Percentiles rank a stretch among this genome's conserved stretches.
Conservation (phyloP, 2,113 vertebrate species). For the Alouatta palliata region DNA sequence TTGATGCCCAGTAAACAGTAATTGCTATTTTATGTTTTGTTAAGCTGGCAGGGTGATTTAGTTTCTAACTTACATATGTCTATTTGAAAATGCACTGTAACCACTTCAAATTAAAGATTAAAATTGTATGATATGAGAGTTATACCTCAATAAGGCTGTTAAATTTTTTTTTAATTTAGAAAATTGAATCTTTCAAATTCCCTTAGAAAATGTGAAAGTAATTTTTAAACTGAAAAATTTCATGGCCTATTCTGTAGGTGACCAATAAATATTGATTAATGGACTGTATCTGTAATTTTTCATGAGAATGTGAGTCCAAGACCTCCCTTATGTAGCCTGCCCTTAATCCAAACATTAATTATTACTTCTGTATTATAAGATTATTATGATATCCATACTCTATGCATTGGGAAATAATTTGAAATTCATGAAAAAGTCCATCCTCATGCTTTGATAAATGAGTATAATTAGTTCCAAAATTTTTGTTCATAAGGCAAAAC, state of each 20-base stretch:
- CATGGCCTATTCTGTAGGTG: not conserved
- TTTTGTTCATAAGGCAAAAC: constrained; percentile 52
- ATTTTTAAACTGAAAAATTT: constrained; percentile 36
- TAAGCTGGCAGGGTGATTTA: not conserved
- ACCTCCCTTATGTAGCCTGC: not conserved
- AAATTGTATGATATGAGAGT: not conserved
- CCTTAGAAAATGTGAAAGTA: not conserved
- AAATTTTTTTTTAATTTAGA: not conserved
- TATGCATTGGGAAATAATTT: constrained; percentile 15
- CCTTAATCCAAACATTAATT: constrained; percentile 37
- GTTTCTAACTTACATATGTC: not conserved
- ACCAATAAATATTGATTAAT: constrained; percentile 11
- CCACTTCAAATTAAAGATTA: not conserved
- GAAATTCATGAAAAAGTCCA: constrained; percentile 41
- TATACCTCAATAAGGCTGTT: not conserved
- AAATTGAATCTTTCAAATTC: not conserved
- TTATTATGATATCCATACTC: not conserved
- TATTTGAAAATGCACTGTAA: not conserved
- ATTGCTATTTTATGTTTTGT: not conserved
- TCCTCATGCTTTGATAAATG: constrained; percentile 61
- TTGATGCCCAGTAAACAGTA: not conserved
- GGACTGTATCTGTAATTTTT: not conserved
- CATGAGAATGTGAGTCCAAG: not conserved
- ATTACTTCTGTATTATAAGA: not conserved
- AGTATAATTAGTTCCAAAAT: constrained; percentile 57